A percentile compares a stretch with the other conserved stretches of the same genome.
These are phyloP conservation scores for Xiphophorus hellerii DNA, from an alignment of 2,113 vertebrate species.

Conservation along the genomic window DNA sequence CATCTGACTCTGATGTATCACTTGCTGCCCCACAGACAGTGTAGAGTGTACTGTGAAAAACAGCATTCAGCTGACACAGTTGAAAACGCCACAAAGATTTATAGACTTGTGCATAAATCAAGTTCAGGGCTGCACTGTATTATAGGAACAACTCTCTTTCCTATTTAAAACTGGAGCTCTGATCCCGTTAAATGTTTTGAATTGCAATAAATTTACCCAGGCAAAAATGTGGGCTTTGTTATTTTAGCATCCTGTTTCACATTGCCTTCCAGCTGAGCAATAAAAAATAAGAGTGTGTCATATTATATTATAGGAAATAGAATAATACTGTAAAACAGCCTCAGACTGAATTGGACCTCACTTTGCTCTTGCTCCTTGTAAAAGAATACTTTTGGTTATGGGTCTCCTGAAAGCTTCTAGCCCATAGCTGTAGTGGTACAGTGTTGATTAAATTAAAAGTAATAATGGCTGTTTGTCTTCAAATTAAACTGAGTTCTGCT, in stretches of 20 bases:
- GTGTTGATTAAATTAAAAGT: constrained; percentile 42
- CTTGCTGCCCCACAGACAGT: constrained; percentile 61
- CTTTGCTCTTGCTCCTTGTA: constrained; percentile 43
- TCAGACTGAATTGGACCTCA: constrained; percentile 48
- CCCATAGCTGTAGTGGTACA: constrained; percentile 20
- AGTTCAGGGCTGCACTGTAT: constrained; percentile 31
- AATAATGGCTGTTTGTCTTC: constrained; percentile 22
- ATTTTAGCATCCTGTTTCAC: constrained; percentile 73
- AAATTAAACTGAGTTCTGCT: background rate
- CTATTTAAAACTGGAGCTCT: constrained; percentile 47
- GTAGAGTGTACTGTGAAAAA: constrained; percentile 67
- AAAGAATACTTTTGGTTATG: constrained; percentile 45
- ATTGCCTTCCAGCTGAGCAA: constrained; percentile 60
- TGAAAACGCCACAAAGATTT: constrained; percentile 73
- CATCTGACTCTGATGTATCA: constrained; percentile 58
- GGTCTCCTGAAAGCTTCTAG: constrained; percentile 28
- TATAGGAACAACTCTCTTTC: constrained; percentile 65
- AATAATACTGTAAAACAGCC: constrained; percentile 63
- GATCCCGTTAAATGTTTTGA: constrained; percentile 59
- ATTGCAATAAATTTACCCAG: constrained; percentile 67
- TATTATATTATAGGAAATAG: constrained; percentile 70
- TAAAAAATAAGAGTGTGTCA: constrained; percentile 71
- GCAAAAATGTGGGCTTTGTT: constrained; percentile 67
- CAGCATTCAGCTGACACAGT: constrained; percentile 72
- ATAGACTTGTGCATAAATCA: constrained; percentile 68